Conservation (phyloP, 2,888 invertebrate species). For the Synanthedon vespiformis region DNA sequence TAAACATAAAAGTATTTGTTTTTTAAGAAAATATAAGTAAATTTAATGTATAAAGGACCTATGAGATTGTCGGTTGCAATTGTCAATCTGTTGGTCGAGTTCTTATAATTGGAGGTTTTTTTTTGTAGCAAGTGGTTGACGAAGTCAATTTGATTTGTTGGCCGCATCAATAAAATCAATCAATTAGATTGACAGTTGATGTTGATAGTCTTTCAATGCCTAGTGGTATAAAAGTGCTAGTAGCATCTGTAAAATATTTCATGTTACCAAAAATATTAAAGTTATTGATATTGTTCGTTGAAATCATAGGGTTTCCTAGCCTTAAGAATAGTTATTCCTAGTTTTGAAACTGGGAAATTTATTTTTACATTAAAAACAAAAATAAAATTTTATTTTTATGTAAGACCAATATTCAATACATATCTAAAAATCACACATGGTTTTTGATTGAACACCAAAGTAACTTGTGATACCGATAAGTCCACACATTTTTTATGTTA, state of each 20-base stretch:
- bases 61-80: too few species aligned
- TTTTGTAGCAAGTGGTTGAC: too few species aligned
- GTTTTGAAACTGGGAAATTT: constrained; percentile 50
- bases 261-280: constrained; percentile 62
- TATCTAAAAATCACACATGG: constrained; percentile 36
- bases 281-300: constrained; percentile 55
- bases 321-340: constrained; percentile 62
- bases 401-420: constrained; percentile 67
- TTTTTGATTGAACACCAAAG: constrained; percentile 2
- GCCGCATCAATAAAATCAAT: too few species aligned
- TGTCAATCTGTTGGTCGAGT: too few species aligned
- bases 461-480: too few species aligned
- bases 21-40: too few species aligned
- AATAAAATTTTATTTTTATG: constrained; percentile 64
- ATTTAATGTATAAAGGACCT: too few species aligned
- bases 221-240: not conserved
- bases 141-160: too few species aligned
- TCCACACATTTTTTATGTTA: too few species aligned
- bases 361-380: constrained; percentile 62
- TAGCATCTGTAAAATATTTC: constrained; percentile 37
- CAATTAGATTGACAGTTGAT: too few species aligned
- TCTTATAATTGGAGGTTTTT: too few species aligned
- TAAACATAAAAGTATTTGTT: too few species aligned
- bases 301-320: constrained; percentile 49
- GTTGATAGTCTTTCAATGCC: not conserved